Conservation (phyloP, 2,113 vertebrate species). For the Sphaerodactylus townsendi region DNA sequence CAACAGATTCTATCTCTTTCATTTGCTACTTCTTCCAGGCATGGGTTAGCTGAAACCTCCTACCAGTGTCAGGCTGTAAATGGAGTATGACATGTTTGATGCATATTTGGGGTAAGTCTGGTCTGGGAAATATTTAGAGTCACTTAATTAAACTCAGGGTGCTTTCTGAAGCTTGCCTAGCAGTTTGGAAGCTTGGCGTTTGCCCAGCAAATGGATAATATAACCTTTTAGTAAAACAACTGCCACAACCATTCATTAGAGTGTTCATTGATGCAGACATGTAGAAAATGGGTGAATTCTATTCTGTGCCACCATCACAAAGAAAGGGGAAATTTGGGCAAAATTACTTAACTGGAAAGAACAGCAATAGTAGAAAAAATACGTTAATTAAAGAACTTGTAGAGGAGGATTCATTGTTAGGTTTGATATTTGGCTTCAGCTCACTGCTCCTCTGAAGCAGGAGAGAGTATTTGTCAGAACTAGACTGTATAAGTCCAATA, state of each 20-base stretch:
- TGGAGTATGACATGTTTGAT: neutral
- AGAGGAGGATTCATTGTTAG: neutral
- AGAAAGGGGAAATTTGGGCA: neutral
- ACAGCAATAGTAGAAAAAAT: neutral
- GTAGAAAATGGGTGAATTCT: neutral
- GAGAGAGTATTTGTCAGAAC: conserved; percentile 7
- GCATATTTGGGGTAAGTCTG: neutral
- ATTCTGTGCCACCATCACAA: neutral
- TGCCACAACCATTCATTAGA: conserved; percentile 6
- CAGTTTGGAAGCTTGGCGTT: neutral
- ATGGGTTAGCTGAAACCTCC: fast-evolving
- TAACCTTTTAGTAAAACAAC: neutral
- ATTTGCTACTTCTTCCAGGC: neutral
- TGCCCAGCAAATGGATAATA: neutral
- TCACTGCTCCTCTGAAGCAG: neutral
- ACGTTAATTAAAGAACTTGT: conserved; percentile 5
- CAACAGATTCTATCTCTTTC: neutral
- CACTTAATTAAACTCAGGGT: neutral
- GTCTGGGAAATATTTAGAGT: neutral
- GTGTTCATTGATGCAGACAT: conserved; percentile 11
- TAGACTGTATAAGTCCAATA: neutral
- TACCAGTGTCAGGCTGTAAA: neutral
- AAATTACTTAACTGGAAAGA: conserved; percentile 20
- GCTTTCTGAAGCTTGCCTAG: neutral
- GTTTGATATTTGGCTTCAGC: conserved; percentile 9